phyloP scores from a whole-genome alignment of 1,140 invertebrate genomes.

The Heliconius nattereri region DNA sequence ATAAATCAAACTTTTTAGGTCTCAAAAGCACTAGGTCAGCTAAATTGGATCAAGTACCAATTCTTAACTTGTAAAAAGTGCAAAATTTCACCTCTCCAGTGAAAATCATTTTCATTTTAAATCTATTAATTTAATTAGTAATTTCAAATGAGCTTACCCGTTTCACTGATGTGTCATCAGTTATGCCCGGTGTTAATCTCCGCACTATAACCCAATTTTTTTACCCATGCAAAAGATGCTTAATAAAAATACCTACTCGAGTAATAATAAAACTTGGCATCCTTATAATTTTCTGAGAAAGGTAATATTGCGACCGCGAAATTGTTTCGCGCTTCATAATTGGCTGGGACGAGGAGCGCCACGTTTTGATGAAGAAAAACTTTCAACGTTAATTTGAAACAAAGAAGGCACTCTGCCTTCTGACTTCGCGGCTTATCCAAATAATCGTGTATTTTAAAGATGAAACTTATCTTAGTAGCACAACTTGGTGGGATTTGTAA shows the following conservation, averaged over 20 bases:
- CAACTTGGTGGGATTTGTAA: too few relatives aligned
- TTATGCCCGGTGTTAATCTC: too few relatives aligned
- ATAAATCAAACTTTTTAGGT: not conserved
- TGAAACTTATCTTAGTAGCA: too few relatives aligned
- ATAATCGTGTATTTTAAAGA: not conserved
- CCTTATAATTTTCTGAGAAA: not conserved
- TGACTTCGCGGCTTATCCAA: not conserved
- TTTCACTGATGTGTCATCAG: too few relatives aligned
- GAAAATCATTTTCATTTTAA: not conserved
- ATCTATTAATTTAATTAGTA: not conserved
- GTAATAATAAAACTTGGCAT: not conserved
- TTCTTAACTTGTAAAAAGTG: too few relatives aligned
- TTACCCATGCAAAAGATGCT: not conserved
- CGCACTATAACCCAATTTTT: not conserved
- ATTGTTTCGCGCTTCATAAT: slow-evolving; percentile 2
- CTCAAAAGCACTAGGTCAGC: not conserved
- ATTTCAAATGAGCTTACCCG: not conserved
- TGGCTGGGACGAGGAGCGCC: not conserved
- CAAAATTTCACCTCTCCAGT: too few relatives aligned
- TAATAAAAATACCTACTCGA: not conserved
- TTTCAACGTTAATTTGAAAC: not conserved
- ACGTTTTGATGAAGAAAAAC: not conserved
- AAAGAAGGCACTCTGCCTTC: not conserved
- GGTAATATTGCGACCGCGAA: not conserved
- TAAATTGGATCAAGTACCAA: not conserved